Conservation (phyloP, 2,888 invertebrate genomes). For the Miltochrista miniata region DNA sequence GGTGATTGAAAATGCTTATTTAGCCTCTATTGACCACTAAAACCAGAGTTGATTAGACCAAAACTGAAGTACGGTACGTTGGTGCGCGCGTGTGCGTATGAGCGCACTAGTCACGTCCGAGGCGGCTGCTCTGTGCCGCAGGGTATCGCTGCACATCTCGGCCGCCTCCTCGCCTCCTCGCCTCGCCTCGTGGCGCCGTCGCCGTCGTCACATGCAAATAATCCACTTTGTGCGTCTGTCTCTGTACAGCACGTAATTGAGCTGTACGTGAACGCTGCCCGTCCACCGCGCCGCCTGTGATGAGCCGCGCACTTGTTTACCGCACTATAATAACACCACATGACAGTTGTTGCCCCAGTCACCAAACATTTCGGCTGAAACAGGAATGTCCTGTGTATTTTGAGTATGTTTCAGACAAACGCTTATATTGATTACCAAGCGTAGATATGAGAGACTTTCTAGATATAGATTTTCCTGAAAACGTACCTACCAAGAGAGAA, state of each 20-base stretch:
- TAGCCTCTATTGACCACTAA: too few relatives aligned
- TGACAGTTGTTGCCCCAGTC: not conserved
- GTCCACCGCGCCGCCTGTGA: constrained; percentile 13
- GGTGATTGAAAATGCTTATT: too few relatives aligned
- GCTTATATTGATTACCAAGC: too few relatives aligned
- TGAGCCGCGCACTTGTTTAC: constrained; percentile 10
- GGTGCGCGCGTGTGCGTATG: not conserved
- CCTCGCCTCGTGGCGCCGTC: constrained; percentile 24
- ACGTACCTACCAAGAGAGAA: too few relatives aligned
- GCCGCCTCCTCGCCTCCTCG: constrained; percentile 18
- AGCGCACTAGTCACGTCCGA: constrained; percentile 22
- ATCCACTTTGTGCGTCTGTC: constrained; percentile 28
- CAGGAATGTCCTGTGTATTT: not conserved
- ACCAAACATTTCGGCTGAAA: not conserved
- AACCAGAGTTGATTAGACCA: not conserved
- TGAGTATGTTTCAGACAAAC: too few relatives aligned
- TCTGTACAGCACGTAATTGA: constrained; percentile 34
- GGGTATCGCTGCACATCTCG: constrained; percentile 42
- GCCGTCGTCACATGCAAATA: constrained; percentile 47
- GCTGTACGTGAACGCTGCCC: constrained; percentile 29
- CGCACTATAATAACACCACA: constrained; percentile 4
- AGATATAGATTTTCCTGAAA: too few relatives aligned
- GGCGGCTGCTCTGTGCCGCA: constrained; percentile 10
- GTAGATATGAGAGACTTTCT: too few relatives aligned
- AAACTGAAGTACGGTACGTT: not conserved